Base-by-base conservation (phyloP, 2,113 vertebrate genomes). In the Phainopepla nitens region DNA sequence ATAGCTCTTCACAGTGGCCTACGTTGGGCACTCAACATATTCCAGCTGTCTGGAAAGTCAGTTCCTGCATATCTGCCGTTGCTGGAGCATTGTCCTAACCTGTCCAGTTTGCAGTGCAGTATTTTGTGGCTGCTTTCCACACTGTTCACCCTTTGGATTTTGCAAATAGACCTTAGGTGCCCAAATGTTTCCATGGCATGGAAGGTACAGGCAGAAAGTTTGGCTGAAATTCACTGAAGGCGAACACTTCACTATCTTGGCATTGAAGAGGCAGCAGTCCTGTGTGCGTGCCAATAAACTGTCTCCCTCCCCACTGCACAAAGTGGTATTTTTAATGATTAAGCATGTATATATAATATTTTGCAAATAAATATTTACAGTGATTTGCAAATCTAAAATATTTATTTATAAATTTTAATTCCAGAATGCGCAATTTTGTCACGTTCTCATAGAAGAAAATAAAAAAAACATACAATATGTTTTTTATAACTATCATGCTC, bases 401-500 rank as follows among this genome's bases (percentile, higher is more conserved):
- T 86, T 96, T 96, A 64, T 92, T 94, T 94, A 28, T 82, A 50
- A 90, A 69, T 76, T 78, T 53, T 88, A 89, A 96, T 87, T 93
- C 80, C 77, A 91, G 82, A 72, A 69, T 82, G 86, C 76, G 70
- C 72, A 65, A 79, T 96, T 96, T 93, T 92, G 72, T 93, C 93
- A 91, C 5, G 1, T 95, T 92, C 73, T 87, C 50, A 18, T 68
- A 89, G 82, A 90, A 61, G 53, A 90, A 94, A 96, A 91, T 89
- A 94, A 94, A 96, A 96, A 39, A 97, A 93, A 12, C 50, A 71
- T 73, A 90, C 80, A 95, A 53, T 94, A 91, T 94, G 82, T 90
- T 96, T 96, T 95, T 72, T 96, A 89, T 89, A 97, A 93, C 94
- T 91, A 91, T 96, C 84, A 76, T 96, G 95, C 95, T 97, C 87